Conservation (phyloP, 2,888 invertebrate species). For the Eupithecia tripunctaria region DNA sequence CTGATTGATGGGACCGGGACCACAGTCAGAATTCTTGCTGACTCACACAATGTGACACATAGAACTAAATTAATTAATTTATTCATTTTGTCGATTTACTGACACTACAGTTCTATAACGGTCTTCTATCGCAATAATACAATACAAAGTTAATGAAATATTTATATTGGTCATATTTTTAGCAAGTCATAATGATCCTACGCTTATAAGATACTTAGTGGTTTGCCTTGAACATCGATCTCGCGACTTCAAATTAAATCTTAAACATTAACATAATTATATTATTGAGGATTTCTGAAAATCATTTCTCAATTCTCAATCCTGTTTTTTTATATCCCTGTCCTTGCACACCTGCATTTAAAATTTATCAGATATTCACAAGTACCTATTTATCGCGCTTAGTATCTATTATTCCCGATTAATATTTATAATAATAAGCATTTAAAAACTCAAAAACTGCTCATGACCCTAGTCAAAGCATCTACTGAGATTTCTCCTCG, state of each 20-base stretch:
- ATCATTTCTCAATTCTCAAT: neutral
- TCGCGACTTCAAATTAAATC: neutral
- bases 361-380: too few relatives aligned
- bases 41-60: conserved; percentile 25
- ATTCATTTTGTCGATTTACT: neutral
- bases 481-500: neutral
- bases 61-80: neutral
- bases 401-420: too few relatives aligned
- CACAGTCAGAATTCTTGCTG: conserved; percentile 52
- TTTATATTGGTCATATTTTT: neutral
- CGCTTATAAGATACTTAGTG: neutral
- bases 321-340: neutral
- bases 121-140: neutral
- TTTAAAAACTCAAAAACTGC: neutral
- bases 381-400: too few relatives aligned
- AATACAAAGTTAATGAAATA: neutral
- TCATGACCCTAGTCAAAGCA: neutral
- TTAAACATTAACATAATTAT: too few relatives aligned
- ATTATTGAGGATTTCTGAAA: neutral
- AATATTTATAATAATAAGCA: too few relatives aligned
- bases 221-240: neutral
- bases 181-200: neutral
- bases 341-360: neutral
- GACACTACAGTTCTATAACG: neutral
- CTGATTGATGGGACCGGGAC: conserved; percentile 72